Base-by-base conservation (phyloP, 2,888 invertebrate genomes). In the Hipparchia semele region DNA sequence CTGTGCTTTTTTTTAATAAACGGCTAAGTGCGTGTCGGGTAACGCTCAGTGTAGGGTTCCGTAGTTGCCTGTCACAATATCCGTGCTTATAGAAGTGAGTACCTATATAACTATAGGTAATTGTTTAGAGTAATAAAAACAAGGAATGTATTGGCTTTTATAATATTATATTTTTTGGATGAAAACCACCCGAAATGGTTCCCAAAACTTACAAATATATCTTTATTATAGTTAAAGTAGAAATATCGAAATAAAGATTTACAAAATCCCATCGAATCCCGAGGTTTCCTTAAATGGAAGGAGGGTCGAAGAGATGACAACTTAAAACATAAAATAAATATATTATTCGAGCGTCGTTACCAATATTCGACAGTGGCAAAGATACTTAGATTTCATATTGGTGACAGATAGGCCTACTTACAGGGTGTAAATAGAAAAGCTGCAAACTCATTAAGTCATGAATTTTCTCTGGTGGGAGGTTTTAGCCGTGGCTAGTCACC, bases 191-290 rank as follows among this genome's bases (percentile, higher is more conserved):
- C 65, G 12, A 65, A 65, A 65, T 53, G 53, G 53, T 51, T 33
- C 53, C 6, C 51, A 53, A 65, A 53, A 65, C 6, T 6, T 65
- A 65, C 65, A 65, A 12, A 53, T 12, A 33, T 53, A 53, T 53
- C 33, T 33, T 53, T 65, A 33, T 53, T 6, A 53, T 6, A 53
- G 65, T 12, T 12, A 67, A 45, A 58, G 56, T 67, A 67, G 45
- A 13, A 72, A 69, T 61, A 69, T 67, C 71, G 65, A 69, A 69
- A 67, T 72, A 72, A 45, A 62, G 66, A 72, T 72, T 71, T 72
- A 72, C 58, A 72, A 72, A 69, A 74, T 74, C 74, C 69, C 74
- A 70, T 73, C 67, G 56, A 67, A 67, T 70, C 67, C 67, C 51
- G 12, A 53, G 65, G 71, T 68, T 53, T 58, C 39, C 65, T 71